Evolutionary conservation across 2,113 vertebrate genomes (phyloP).

Genomic region (Pogona vitticeps): DNA sequence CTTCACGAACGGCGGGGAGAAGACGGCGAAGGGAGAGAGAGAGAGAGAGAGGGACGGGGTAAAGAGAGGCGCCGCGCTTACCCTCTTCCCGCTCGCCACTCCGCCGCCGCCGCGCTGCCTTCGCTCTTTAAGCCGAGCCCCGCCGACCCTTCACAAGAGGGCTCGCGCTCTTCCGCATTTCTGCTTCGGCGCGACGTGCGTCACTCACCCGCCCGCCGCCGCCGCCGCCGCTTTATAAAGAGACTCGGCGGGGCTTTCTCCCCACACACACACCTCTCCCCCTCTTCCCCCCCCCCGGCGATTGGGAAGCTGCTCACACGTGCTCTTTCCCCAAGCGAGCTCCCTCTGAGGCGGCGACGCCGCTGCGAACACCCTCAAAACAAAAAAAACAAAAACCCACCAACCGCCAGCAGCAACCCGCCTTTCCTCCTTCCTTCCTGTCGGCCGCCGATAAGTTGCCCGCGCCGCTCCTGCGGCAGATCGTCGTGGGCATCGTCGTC

Average conservation of each 20-base stretch:
- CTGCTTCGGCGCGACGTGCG: conserved; percentile 32
- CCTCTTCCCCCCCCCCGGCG: conserved; percentile 18
- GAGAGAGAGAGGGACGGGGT: not conserved
- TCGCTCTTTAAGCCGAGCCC: conserved; percentile 42
- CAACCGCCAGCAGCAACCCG: not conserved
- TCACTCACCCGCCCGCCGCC: conserved; percentile 31
- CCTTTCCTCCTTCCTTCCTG: not conserved
- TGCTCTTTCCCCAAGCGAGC: not conserved
- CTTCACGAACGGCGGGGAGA: not conserved
- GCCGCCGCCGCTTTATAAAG: not conserved
- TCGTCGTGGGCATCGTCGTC: no score
- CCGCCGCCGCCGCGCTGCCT: conserved; percentile 6
- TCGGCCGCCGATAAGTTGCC: not conserved
- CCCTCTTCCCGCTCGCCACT: conserved; percentile 5
- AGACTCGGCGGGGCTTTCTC: conserved; percentile 2
- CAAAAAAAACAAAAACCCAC: not conserved
- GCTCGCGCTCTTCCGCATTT: conserved; percentile 34
- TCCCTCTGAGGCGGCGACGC: not conserved
- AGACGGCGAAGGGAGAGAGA: not conserved
- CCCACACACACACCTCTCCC: not conserved
- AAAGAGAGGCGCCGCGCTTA: conserved; percentile 34
- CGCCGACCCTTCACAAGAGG: not conserved
- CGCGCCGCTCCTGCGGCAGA: no score
- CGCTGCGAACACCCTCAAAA: no score
- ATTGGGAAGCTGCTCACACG: conserved; percentile 24